Base-by-base conservation (phyloP, 2,888 invertebrate species). In the Empis stercorea region DNA sequence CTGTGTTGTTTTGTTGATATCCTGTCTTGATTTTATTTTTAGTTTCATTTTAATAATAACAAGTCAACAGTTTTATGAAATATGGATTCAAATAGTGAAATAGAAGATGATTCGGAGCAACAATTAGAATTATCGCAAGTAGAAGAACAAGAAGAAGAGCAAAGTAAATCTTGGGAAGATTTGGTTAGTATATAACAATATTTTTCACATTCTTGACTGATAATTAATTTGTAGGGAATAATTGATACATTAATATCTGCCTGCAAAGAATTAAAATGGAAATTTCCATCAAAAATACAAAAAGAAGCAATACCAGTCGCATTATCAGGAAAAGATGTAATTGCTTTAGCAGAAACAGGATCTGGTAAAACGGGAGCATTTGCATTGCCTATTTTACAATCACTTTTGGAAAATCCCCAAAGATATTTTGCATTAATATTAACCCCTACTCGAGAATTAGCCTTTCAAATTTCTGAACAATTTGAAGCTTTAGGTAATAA, bases 401-500 rank as follows among this genome's bases (percentile, higher is more conserved):
- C 87, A 0, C 71, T 97, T 14, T 70, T 99, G 38, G 86, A 93
- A 55, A 84, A 81, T 61, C 96, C 96, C 1, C 96, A 96, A 64
- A 75, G 95, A 64, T 84, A 95, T 61, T 99, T 93, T 71, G 93
- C 93, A 0, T 71, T 96, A 0, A 75, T 99, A 54, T 68, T 99
- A 44, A 97, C 99, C 14, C 99, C 99, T 1, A 99, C 99, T 0
- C 78, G 99, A 68, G 99, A 99, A 70, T 73, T 99, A 59, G 99
- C 99, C 4, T 94, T 94, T 66, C 99, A 99, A 70, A 99, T 99
- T 61, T 87, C 91, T 0, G 97, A 99, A 70, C 99, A 99, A 64
- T 93, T 99, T 73, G 92, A 95, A 67, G 97, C 97, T 4, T 73
- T 99, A 51, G 97, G 87, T 85, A 71, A 69, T 57, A 14, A n/a